A percentile compares a stretch with the other conserved stretches of the same genome.
Conservation (phyloP, 2,113 vertebrate genomes). For the Aphyosemion australe region DNA sequence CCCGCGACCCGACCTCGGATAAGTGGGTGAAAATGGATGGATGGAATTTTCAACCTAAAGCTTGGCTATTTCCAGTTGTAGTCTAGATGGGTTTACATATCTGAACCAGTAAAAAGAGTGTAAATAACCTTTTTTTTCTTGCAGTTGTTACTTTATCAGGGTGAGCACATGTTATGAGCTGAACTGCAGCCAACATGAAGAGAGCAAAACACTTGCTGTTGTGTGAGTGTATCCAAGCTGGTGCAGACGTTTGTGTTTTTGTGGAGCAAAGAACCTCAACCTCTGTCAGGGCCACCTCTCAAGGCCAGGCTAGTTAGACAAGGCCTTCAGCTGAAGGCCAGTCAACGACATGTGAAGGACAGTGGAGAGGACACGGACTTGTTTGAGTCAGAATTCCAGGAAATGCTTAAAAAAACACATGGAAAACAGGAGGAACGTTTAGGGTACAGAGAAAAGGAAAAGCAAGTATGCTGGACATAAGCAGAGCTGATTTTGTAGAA, state of each 20-base stretch:
- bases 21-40: too few species aligned
- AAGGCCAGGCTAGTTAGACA: slow-evolving; percentile 49
- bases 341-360: slow-evolving; percentile 57
- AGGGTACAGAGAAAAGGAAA: neutral
- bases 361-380: slow-evolving; percentile 44
- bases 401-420: slow-evolving; percentile 21
- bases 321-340: slow-evolving; percentile 63
- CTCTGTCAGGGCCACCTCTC: slow-evolving; percentile 53
- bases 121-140: too few species aligned
- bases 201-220: slow-evolving; percentile 33
- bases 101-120: too few species aligned
- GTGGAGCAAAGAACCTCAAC: slow-evolving; percentile 35
- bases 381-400: slow-evolving; percentile 30
- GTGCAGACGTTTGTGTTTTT: slow-evolving; percentile 26
- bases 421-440: slow-evolving; percentile 1
- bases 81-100: too few species aligned
- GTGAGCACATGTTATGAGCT: slow-evolving; percentile 68
- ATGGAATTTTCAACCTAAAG: too few species aligned
- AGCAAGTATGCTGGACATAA: neutral
- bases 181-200: slow-evolving; percentile 60
- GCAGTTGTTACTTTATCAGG: slow-evolving; percentile 45
- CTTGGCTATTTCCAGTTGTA: too few species aligned
- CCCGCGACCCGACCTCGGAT: too few species aligned
- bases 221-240: slow-evolving; percentile 18
- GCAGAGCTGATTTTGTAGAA: neutral